Base-by-base conservation (phyloP, 2,797 vertebrate species). In the Micromesistius poutassou region DNA sequence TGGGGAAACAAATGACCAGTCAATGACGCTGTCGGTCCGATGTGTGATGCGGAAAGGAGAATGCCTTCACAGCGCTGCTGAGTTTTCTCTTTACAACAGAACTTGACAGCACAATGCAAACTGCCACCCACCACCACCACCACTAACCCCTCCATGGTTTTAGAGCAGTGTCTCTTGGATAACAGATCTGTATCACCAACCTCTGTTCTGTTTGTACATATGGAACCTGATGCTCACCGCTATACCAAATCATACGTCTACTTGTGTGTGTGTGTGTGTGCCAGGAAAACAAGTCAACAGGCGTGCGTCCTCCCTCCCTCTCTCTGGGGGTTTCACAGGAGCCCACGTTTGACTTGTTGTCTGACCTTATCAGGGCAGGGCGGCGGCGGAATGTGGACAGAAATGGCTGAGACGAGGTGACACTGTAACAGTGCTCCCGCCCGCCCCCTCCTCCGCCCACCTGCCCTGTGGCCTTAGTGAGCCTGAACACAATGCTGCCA, bases 341-440 rank as follows among this genome's bases (percentile, higher is more conserved):
- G 62, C 55, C 76, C 76, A 78, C 31, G 71, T 87, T 78, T 85
- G 83, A 86, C 85, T 78, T 79, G 75, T 86, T 82, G 80, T 80
- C 74, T 87, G 87, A 90, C 88, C 86, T 87, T 83, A 88, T 87
- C 73, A 8, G 30, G 62, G 55, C 79, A 74, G 0, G 74, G 83
- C 83, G 80, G 84, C 87, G 76, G 79, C 35, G 30, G 80, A 89
- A 84, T 86, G 22, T n/a, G 55, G 55, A n/a, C 55, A 62, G 55
- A 7, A 62, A 25, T 62, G 55, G 22, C 80, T 19, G 10, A 36
- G 80, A 85, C 82, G 80, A 77, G 74, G 72, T 86, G 85, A 83
- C 85, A 87, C 19, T 62, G 82, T 62, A 3, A 62, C 10, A 62
- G 55, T n/a, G 46, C 46, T 5, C 46, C 19, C 42, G 2, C 46